These are phyloP conservation scores for Tachysurus vachellii DNA, from an alignment of 2,113 vertebrate species.

Conservation along the genomic window DNA sequence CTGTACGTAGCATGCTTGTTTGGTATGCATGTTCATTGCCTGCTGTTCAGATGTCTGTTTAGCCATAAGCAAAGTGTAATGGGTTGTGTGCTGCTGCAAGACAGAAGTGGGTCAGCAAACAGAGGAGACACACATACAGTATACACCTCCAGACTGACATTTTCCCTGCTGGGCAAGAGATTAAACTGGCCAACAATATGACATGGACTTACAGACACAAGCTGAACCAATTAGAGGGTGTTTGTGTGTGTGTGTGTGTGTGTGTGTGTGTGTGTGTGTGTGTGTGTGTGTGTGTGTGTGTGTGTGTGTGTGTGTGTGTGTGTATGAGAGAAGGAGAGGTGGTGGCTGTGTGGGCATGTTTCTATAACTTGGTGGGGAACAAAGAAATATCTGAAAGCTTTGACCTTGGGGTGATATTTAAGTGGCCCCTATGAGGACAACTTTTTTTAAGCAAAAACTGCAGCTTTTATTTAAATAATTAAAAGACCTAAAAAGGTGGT, in stretches of 20 bases:
- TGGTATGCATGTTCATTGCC: neutral
- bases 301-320: neutral
- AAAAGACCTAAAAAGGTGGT: neutral
- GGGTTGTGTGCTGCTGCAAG: neutral
- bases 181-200: conserved; percentile 25
- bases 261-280: neutral
- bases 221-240: conserved; percentile 16
- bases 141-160: conserved; percentile 30
- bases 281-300: neutral
- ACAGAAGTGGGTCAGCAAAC: conserved; percentile 58
- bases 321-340: no score
- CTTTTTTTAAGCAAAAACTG: neutral
- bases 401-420: conserved; percentile 17
- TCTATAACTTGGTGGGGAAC: neutral
- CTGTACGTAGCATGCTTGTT: neutral
- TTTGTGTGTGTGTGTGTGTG: neutral
- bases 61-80: neutral
- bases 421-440: neutral
- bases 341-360: neutral
- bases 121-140: neutral
- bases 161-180: conserved; percentile 11
- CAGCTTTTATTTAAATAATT: neutral
- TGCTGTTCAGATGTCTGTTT: neutral
- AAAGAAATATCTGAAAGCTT: neutral
- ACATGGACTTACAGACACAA: conserved; percentile 13